phyloP scores from a whole-genome alignment of 2,797 vertebrate genomes.

The Bradypus variegatus region DNA sequence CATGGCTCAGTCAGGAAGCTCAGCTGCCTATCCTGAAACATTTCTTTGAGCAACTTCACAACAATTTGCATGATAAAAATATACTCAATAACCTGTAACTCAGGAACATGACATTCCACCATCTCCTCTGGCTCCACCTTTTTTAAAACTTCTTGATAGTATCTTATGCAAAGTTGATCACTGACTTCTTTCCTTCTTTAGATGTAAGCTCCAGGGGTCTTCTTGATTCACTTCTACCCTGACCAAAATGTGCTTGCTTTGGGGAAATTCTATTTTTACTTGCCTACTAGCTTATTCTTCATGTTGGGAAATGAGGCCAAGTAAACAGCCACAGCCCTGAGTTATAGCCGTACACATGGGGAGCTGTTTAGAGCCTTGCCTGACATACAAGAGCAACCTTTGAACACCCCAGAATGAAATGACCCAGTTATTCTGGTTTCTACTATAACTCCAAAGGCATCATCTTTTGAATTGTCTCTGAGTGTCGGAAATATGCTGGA shows the following conservation, averaged over 20 bases:
- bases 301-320: conserved; percentile 78
- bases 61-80: conserved; percentile 78
- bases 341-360: conserved; percentile 64
- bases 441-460: conserved; percentile 71
- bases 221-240: not conserved
- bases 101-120: conserved; percentile 70
- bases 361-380: conserved; percentile 41
- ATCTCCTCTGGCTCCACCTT: conserved; percentile 76
- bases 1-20: not conserved
- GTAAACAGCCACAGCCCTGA: conserved; percentile 74
- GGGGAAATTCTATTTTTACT: conserved; percentile 59
- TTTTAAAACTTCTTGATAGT: conserved; percentile 78
- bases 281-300: conserved; percentile 59
- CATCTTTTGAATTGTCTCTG: conserved; percentile 76
- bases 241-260: conserved; percentile 49
- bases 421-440: conserved; percentile 58
- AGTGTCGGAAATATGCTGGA: conserved; percentile 75
- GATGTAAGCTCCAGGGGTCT: not conserved
- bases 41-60: conserved; percentile 76
- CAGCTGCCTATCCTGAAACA: conserved; percentile 71
- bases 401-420: conserved; percentile 59
- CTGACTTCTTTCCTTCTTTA: not conserved
- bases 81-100: conserved; percentile 74
- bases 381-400: conserved; percentile 50
- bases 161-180: conserved; percentile 72